These are phyloP conservation scores for Xanthia icteritia DNA, from an alignment of 2,888 invertebrate genomes.

Conservation along the genomic window DNA sequence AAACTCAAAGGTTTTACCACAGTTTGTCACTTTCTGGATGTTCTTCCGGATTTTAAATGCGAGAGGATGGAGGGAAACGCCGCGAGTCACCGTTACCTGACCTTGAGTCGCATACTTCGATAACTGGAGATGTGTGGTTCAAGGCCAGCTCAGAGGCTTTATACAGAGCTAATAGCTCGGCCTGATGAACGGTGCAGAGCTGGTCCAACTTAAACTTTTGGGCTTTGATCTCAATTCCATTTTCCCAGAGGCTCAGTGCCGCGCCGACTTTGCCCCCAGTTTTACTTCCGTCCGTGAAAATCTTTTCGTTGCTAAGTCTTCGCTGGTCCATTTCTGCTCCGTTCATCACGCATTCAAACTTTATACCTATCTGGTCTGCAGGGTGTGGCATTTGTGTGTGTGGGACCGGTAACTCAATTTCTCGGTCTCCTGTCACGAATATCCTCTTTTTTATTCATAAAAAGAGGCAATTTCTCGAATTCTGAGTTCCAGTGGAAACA, in stretches of 20 bases:
- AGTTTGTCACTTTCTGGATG: background rate
- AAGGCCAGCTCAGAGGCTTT: background rate
- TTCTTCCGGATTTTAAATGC: background rate
- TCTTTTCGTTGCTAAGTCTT: background rate
- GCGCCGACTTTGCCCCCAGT: background rate
- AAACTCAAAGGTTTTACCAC: background rate
- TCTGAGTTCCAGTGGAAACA: background rate
- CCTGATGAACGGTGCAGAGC: background rate
- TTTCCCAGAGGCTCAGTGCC: background rate
- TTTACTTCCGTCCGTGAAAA: background rate
- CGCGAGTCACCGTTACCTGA: background rate
- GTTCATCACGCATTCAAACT: background rate
- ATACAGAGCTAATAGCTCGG: background rate
- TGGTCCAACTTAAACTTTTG: constrained; percentile 1
- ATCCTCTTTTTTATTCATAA: background rate
- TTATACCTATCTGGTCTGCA: too few relatives aligned
- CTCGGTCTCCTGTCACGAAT: background rate
- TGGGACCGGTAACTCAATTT: background rate
- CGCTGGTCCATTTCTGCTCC: background rate
- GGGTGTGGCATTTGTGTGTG: background rate
- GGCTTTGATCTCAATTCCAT: background rate
- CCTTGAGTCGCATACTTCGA: background rate
- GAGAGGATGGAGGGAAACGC: background rate
- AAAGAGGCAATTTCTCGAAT: background rate
- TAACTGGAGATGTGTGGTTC: background rate